Percentiles rank a stretch among this genome's conserved stretches.
phyloP scores from a whole-genome alignment of 1,140 invertebrate species.

The Octopus sinensis region DNA sequence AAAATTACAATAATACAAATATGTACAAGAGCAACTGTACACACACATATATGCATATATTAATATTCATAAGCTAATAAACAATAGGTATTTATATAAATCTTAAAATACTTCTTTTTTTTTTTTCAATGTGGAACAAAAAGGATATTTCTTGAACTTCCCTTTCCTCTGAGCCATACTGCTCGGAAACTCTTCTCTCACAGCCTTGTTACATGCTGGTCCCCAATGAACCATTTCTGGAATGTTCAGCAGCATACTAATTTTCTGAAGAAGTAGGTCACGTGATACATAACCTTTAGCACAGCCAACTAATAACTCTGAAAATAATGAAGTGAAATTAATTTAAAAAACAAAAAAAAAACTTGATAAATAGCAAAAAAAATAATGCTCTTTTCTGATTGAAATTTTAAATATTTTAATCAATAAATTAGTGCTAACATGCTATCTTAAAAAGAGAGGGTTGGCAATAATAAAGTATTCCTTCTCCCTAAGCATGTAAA shows the following conservation, averaged over 20 bases:
- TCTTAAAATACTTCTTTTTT: no score
- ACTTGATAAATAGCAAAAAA: background rate
- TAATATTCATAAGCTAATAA: no score
- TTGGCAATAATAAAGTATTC: no score
- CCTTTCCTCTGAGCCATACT: conserved; percentile 46
- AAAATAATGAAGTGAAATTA: conserved; percentile 12
- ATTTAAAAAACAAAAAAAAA: no score
- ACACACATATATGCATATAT: no score
- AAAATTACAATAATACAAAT: no score
- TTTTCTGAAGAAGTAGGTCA: conserved; percentile 40
- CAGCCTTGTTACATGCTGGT: conserved; percentile 45
- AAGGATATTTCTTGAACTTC: conserved; percentile 53
- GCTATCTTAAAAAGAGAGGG: no score
- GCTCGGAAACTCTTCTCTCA: conserved; percentile 41
- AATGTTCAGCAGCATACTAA: conserved; percentile 28
- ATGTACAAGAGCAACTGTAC: no score
- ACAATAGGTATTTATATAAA: no score
- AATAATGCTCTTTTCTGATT: background rate
- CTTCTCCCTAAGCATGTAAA: no score
- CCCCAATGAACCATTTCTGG: conserved; percentile 40
- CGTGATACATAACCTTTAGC: conserved; percentile 39
- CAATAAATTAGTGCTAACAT: no score
- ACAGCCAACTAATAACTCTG: conserved; percentile 36
- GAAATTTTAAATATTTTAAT: no score
- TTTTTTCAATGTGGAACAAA: background rate